These are phyloP conservation scores for Hephaestus fuliginosus DNA, from an alignment of 2,797 vertebrate genomes.

Conservation along the genomic window DNA sequence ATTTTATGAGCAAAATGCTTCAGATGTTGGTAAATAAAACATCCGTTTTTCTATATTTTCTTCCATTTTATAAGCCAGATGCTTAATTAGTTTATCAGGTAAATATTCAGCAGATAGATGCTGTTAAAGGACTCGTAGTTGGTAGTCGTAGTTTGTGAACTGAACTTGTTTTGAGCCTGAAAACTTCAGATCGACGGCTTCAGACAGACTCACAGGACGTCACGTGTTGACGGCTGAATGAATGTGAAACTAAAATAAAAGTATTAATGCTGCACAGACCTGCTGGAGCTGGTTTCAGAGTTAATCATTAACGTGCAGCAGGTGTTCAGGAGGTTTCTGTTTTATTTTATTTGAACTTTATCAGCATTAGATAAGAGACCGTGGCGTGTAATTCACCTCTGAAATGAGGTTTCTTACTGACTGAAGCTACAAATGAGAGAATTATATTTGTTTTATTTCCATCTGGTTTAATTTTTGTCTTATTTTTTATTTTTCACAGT, in stretches of 20 bases:
- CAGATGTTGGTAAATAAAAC: background rate
- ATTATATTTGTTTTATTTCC: background rate
- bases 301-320: slow-evolving; percentile 1
- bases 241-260: background rate
- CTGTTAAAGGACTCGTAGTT: background rate
- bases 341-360: background rate
- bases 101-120: background rate
- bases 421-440: background rate
- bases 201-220: background rate
- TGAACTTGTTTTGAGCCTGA: background rate
- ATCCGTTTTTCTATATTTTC: background rate
- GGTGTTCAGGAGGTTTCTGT: background rate
- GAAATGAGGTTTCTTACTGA: background rate
- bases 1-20: background rate
- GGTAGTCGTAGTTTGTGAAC: too few species aligned
- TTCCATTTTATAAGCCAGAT: background rate
- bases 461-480: background rate
- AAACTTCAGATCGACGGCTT: background rate
- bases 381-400: background rate
- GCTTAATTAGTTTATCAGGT: background rate
- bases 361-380: background rate
- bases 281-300: background rate
- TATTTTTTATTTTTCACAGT: background rate
- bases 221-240: background rate
- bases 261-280: background rate